Evolutionary conservation across 2,113 vertebrate species (phyloP).

Genomic region (Circaetus gallicus): DNA sequence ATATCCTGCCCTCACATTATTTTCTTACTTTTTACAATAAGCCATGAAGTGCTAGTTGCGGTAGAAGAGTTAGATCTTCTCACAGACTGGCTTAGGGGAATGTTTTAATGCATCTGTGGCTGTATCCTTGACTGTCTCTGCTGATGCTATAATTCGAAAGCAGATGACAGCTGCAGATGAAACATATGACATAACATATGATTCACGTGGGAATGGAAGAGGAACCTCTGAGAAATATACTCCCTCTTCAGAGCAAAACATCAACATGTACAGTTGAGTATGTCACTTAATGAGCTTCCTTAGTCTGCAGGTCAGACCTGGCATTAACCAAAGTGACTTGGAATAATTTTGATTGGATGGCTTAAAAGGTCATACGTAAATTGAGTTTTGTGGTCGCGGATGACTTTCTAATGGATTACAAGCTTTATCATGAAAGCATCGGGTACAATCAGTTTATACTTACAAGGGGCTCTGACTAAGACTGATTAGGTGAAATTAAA

Average conservation of each 20-base stretch:
- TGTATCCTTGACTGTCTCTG: background rate
- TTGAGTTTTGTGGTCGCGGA: background rate
- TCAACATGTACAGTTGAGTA: background rate
- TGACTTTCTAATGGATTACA: conserved; percentile 24
- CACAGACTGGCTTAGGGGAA: background rate
- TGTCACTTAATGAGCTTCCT: background rate
- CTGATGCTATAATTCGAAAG: background rate
- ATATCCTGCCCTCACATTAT: background rate
- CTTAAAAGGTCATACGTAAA: conserved; percentile 19
- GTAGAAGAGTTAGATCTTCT: background rate
- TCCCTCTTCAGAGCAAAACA: background rate
- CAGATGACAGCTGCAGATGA: background rate
- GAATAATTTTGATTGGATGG: background rate
- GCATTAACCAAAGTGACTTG: background rate
- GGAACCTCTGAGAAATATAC: background rate
- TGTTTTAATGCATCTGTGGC: background rate
- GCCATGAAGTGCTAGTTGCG: background rate
- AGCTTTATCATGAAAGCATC: background rate
- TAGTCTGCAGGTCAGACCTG: conserved; percentile 6
- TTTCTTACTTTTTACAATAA: background rate
- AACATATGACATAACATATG: rapidly evolving
- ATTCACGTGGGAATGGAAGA: background rate
- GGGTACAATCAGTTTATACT: background rate
- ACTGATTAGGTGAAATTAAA: conserved; percentile 26
- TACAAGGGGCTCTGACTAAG: background rate